phyloP scores from a whole-genome alignment of 2,113 vertebrate genomes.

The Scophthalmus maximus region DNA sequence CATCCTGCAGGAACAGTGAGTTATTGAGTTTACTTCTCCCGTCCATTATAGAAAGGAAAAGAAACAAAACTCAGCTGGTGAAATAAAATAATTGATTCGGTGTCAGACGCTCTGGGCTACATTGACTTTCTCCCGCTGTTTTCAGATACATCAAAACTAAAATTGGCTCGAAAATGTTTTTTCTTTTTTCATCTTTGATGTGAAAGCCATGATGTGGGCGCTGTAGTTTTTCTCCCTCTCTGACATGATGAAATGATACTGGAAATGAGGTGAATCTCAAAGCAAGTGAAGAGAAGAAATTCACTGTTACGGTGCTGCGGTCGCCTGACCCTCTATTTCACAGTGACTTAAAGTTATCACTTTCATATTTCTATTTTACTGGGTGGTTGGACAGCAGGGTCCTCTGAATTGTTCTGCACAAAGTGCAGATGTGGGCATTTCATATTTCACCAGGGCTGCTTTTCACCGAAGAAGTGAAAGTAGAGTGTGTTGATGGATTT shows the following conservation, averaged over 20 bases:
- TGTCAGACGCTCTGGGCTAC: background rate
- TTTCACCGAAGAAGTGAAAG: conserved; percentile 12
- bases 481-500: conserved; percentile 15
- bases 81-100: background rate
- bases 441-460: background rate
- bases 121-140: conserved; percentile 2
- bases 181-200: background rate
- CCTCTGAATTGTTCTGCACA: background rate
- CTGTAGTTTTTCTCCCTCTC: background rate
- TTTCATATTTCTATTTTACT: background rate
- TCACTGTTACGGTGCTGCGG: background rate
- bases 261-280: background rate
- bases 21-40: conserved; percentile 50
- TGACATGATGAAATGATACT: background rate
- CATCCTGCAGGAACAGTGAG: conserved; percentile 91
- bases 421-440: conserved; percentile 6
- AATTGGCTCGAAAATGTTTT: background rate
- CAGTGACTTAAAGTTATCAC: background rate
- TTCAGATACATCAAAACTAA: background rate
- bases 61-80: background rate
- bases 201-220: background rate
- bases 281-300: background rate
- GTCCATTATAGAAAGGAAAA: background rate
- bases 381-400: background rate
- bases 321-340: background rate